Evolutionary conservation across 2,888 invertebrate genomes (phyloP), one percentile per base, ranked within the genome.

Genomic region (Protophormia terraenovae): DNA sequence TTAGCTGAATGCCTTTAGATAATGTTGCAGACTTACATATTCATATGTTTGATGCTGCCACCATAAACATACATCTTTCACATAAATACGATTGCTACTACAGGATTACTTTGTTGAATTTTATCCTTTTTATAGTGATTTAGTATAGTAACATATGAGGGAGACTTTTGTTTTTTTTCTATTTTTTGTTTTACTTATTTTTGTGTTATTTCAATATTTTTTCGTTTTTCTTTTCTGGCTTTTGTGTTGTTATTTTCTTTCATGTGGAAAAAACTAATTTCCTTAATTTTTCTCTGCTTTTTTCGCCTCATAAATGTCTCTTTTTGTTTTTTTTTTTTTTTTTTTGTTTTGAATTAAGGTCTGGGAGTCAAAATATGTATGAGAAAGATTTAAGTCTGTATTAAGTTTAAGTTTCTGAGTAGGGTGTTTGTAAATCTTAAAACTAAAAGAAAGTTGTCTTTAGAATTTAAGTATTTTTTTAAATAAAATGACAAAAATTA

Each of bases 191-290:
- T 41, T 62, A 12, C 22, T 60, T 62, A 50, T 41, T 55, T 73
- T 66, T 78, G 60, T 75, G 38, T 62, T 78, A 53, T 76, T 84
- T 77, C 71, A 81, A 81, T 81, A 72, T 81, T 72, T 66, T 78
- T 67, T 71, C 45, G 16, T 72, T 64, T 41, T 77, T 47, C 32
- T 55, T 67, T 10, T 72, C 45, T 45, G 27, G 41, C 1, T 50
- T 35, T 66, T 47, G 8, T 80, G 35, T 12, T 77, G 45, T 71
- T 75, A 32, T n/a, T 78, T 78, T 75, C 69, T 79, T 78, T 88
- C 88, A 88, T 88, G 88, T 87, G 88, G 86, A 87, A 88, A 87
- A 88, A 88, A 88, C 87, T 87, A 88, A 88, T 88, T 88, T 88
- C 88, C 88, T 88, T 86, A 87, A 87, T 88, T 87, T 86, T 86